Evolutionary conservation across 1,140 invertebrate species (phyloP).

Genomic region (Drosophila burlai): DNA sequence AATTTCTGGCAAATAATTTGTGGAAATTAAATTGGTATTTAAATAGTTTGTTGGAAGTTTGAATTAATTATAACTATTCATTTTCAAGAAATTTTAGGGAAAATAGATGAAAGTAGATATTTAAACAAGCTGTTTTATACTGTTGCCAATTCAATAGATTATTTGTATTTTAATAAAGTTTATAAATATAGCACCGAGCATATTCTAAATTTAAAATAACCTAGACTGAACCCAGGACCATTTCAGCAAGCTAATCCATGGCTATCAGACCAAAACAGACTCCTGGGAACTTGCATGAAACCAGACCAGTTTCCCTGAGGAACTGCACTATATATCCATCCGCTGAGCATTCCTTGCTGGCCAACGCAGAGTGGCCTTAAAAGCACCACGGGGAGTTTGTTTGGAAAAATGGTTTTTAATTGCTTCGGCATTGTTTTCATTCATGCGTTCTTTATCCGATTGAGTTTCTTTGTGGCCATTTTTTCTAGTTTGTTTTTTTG

Average conservation of each 20-base stretch:
- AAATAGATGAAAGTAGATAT: neutral
- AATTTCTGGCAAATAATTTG: neutral
- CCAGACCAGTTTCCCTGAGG: constrained; percentile 1
- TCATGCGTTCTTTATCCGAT: constrained; percentile 29
- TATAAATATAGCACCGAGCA: neutral
- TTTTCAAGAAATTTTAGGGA: neutral
- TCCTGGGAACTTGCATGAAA: neutral
- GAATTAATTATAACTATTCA: neutral
- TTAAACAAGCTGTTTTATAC: neutral
- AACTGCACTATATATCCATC: constrained; percentile 2
- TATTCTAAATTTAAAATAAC: neutral
- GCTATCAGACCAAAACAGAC: constrained; percentile 7
- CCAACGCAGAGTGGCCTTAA: neutral
- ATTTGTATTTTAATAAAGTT: neutral
- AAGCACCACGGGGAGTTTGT: constrained; percentile 34
- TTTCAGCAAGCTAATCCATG: neutral
- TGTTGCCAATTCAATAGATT: neutral
- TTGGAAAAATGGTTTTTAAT: constrained; percentile 57
- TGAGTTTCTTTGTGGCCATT: constrained; percentile 4
- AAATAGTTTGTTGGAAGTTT: no score
- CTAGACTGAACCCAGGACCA: no score
- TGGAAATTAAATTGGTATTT: neutral
- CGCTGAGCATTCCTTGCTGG: constrained; percentile 1
- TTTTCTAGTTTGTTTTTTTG: constrained; percentile 2
- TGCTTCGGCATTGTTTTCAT: constrained; percentile 62